Evolutionary conservation across 1,140 invertebrate species (phyloP).

Genomic region (Trinorchestia longiramus): DNA sequence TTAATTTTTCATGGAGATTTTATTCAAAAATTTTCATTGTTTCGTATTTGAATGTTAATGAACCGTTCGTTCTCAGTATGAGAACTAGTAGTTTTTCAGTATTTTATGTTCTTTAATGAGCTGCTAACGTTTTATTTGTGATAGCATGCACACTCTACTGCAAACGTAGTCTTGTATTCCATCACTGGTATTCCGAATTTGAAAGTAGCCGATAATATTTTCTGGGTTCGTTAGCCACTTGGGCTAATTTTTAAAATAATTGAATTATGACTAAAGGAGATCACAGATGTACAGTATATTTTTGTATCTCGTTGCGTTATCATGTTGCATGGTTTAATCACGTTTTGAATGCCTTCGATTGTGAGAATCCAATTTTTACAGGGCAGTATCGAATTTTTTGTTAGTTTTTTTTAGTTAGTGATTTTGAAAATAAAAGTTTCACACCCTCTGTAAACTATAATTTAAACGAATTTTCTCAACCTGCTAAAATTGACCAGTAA

Average conservation of each 20-base stretch:
- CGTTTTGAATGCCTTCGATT: too few relatives aligned
- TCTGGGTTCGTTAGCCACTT: neutral
- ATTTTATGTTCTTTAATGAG: neutral
- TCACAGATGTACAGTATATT: too few relatives aligned
- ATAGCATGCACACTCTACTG: neutral
- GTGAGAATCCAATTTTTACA: too few relatives aligned
- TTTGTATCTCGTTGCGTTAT: too few relatives aligned
- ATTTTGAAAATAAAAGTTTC: too few relatives aligned
- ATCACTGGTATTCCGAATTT: neutral
- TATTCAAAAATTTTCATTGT: neutral
- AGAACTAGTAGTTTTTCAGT: neutral
- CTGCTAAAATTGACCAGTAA: too few relatives aligned
- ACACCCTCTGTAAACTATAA: too few relatives aligned
- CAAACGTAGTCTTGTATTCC: neutral
- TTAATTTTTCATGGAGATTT: neutral
- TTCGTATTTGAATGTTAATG: neutral
- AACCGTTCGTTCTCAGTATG: neutral
- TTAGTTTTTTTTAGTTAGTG: too few relatives aligned
- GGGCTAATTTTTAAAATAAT: neutral
- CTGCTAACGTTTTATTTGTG: neutral
- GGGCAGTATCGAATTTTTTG: too few relatives aligned
- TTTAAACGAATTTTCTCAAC: too few relatives aligned
- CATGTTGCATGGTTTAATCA: too few relatives aligned
- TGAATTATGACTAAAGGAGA: neutral
- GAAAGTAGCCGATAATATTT: neutral